Base-by-base conservation (phyloP, 2,888 invertebrate genomes). In the Drosophila engyochracea region DNA sequence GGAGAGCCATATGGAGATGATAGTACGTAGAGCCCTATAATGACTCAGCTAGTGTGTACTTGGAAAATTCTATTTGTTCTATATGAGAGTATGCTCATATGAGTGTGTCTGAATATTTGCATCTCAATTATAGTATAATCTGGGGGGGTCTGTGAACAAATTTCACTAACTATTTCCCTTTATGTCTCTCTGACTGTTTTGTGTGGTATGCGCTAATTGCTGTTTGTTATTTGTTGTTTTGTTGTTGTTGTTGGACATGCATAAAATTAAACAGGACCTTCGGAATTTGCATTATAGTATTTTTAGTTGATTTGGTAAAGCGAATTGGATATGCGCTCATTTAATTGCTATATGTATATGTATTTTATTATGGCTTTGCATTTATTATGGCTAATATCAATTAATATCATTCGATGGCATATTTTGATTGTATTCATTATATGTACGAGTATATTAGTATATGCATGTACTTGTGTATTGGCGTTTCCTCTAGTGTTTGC, bases 371-470 rank as follows among this genome's bases (percentile, higher is more conserved):
- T 62, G 30, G 66, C 35, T 71, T 66, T 74, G 68, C 79, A 78
- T 73, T 76, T 59, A 73, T 79, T 83, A 83, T 79, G 64, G 74
- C 89, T 89, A 84, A 89, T 83, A 82, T 87, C 87, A 89, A 79
- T 84, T 86, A 89, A 86, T 89, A 83, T 83, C 83, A 80, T 91
- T 88, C 88, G 82, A 89, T 90, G 91, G 89, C 88, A 82, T 87
- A 83, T 65, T 83, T 88, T 91, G 90, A 90, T 88, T 89, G 89
- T 85, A 81, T 79, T 80, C 74, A 73, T 79, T 80, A 82, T 78
- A 75, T 67, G 59, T 74, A 49, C 69, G 65, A 66, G 70, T 77
- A 71, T 67, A 35, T 70, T 51, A 72, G 64, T 68, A 51, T 66
- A 49, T 72, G 59, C 54, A 70, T 75, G 70, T 76, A 60, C 62